Evolutionary conservation across 2,888 invertebrate genomes (phyloP).

Genomic region (Drosophila hawaiiensis): DNA sequence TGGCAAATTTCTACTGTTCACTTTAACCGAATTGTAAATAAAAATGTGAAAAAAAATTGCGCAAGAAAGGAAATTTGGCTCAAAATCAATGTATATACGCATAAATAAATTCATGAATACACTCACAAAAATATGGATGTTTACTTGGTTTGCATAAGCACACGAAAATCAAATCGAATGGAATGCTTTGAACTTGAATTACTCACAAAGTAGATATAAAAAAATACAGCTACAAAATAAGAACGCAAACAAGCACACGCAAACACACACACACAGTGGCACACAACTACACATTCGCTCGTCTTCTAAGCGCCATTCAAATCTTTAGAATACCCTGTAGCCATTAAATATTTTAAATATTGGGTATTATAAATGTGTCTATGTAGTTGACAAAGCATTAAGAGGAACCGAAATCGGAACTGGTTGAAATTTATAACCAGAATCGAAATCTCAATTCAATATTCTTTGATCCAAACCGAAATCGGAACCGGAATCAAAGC

Average conservation of each 20-base stretch:
- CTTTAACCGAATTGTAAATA: background rate
- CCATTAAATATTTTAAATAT: background rate
- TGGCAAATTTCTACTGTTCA: slow-evolving; percentile 22
- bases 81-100: slow-evolving; percentile 5
- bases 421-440: background rate
- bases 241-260: background rate
- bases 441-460: background rate
- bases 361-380: background rate
- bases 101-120: slow-evolving; percentile 3
- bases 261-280: background rate
- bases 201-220: slow-evolving; percentile 33
- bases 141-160: slow-evolving; percentile 37
- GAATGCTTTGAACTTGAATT: slow-evolving; percentile 57
- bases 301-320: slow-evolving; percentile 42
- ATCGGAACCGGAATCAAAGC: background rate
- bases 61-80: slow-evolving; percentile 32
- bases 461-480: background rate
- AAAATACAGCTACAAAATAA: background rate
- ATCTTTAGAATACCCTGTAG: slow-evolving; percentile 7
- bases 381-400: background rate
- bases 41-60: slow-evolving; percentile 5
- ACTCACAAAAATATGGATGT: slow-evolving; percentile 16
- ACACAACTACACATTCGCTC: slow-evolving; percentile 9
- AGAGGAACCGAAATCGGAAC: background rate
- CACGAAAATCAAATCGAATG: slow-evolving; percentile 14